Percentiles rank a stretch among this genome's conserved stretches.
Evolutionary conservation across 1,140 invertebrate species (phyloP).

Genomic region (Drosophila hydei): DNA sequence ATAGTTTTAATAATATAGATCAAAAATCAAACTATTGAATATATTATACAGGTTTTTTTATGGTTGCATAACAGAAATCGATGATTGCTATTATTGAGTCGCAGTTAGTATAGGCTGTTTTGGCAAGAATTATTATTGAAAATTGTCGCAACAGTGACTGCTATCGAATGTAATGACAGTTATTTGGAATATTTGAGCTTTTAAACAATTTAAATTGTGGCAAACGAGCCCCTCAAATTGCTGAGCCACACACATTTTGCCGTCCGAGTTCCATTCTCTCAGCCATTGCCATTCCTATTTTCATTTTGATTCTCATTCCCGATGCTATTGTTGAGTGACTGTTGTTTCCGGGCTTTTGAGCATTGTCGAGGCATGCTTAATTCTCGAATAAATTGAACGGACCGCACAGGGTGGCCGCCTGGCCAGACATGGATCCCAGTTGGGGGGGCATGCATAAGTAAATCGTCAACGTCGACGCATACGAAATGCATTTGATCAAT

Average conservation of each 20-base stretch:
- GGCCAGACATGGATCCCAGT: neutral
- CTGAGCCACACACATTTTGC: slow-evolving; percentile 1
- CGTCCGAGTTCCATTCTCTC: slow-evolving; percentile 41
- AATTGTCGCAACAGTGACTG: no score
- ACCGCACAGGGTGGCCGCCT: neutral
- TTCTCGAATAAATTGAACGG: slow-evolving; percentile 68
- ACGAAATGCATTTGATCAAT: slow-evolving; percentile 72
- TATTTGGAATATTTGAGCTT: slow-evolving; percentile 28
- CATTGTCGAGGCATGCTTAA: slow-evolving; percentile 50
- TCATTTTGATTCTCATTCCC: slow-evolving; percentile 6
- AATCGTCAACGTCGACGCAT: slow-evolving; percentile 42
- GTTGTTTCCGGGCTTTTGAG: slow-evolving; percentile 67
- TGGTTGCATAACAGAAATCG: neutral
- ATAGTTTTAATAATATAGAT: no score
- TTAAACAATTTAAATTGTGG: slow-evolving; percentile 14
- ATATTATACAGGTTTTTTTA: no score
- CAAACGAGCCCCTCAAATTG: neutral
- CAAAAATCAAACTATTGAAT: no score
- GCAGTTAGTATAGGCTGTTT: neutral
- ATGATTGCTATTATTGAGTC: neutral
- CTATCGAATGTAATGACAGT: slow-evolving; percentile 33
- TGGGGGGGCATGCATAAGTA: slow-evolving; percentile 54
- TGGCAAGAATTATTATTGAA: neutral
- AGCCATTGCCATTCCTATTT: neutral
- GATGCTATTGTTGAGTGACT: slow-evolving; percentile 53